Conservation (phyloP, 1,140 invertebrate species). For the Chymomyza costata region DNA sequence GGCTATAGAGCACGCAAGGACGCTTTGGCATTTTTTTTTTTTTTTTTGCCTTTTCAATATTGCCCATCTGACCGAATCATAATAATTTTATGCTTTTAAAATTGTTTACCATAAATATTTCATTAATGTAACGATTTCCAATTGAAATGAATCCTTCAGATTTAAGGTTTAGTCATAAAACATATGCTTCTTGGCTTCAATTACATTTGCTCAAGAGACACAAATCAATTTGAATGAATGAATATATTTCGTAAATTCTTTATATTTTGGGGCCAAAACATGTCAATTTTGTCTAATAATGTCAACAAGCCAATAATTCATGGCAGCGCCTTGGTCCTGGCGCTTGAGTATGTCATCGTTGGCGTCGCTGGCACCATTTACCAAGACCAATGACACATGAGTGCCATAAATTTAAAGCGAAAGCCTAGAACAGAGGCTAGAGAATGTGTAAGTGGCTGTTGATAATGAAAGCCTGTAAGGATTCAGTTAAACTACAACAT, state of each 20-base stretch:
- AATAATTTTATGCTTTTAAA: conserved; percentile 38
- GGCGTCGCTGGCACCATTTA: neutral
- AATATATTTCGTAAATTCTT: conserved; percentile 1
- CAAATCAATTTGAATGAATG: conserved; percentile 36
- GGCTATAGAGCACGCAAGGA: conserved; percentile 25
- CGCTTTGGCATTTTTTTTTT: neutral
- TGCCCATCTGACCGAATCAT: too few relatives aligned
- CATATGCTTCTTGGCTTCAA: conserved; percentile 3
- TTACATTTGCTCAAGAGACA: conserved; percentile 24
- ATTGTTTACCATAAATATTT: conserved; percentile 36
- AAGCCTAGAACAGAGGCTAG: too few relatives aligned
- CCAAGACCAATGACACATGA: neutral
- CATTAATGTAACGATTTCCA: conserved; percentile 25
- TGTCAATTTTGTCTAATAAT: conserved; percentile 18
- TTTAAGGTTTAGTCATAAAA: conserved; percentile 12
- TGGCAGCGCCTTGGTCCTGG: too few relatives aligned
- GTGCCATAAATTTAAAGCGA: conserved; percentile 4
- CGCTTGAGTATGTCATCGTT: too few relatives aligned
- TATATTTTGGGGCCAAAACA: neutral
- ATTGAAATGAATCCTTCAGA: conserved; percentile 31
- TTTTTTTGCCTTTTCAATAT: too few relatives aligned
- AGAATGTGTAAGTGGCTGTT: too few relatives aligned
- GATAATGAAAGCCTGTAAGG: too few relatives aligned
- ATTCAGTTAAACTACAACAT: too few relatives aligned
- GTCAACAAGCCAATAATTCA: conserved; percentile 19